Base-by-base conservation (phyloP, 1,140 invertebrate genomes). In the Sitophilus oryzae region DNA sequence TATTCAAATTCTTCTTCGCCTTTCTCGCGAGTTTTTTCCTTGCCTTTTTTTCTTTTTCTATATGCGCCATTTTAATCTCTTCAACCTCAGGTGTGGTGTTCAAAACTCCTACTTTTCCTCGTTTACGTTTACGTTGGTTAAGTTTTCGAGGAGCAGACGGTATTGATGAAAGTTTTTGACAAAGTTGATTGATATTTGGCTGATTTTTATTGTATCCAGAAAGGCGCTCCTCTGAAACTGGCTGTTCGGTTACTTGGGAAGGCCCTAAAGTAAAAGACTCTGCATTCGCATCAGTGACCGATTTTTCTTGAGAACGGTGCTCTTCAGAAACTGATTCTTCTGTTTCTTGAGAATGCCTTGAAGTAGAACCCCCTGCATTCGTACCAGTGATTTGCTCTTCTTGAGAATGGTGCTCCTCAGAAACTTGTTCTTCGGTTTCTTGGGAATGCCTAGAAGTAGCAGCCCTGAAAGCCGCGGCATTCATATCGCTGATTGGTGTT, bases 31-130 rank as follows among this genome's bases (percentile, higher is more conserved):
- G 8, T 41, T 2, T 30, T 19, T 38, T 8, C 18, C 25, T 56
- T 49, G 25, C 22, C 8, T 46, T 38, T 11, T n/a, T 16, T 45
- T 18, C 14, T 14, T 36, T 44, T 20, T 43, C 40, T 44, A 6
- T 44, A 25, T 23, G 21, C 16, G 30, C 18, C 16, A 30, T 23
- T 34, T 30, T 46, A 30, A 14, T 30, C 16, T 46, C 4, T 1
- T 46, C 18, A 6, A 36, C 15, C 10, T 52, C 23, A 3, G 25
- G 40, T 43, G 10, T 52, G 22, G 49, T 42, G 11, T 43, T 52
- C 22, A 40, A 16, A 8, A 49, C 9, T 49, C 35, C 21, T 16
- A 22, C 23, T 36, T 34, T 52, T 45, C 52, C 44, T 45, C 11
- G 30, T 25, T 54, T 47, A 9, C 18, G 11, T 54, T 54, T 37